A percentile compares a stretch with the other conserved stretches of the same genome.
phyloP scores from a whole-genome alignment of 2,113 vertebrate species.

The Catharus minimus region DNA sequence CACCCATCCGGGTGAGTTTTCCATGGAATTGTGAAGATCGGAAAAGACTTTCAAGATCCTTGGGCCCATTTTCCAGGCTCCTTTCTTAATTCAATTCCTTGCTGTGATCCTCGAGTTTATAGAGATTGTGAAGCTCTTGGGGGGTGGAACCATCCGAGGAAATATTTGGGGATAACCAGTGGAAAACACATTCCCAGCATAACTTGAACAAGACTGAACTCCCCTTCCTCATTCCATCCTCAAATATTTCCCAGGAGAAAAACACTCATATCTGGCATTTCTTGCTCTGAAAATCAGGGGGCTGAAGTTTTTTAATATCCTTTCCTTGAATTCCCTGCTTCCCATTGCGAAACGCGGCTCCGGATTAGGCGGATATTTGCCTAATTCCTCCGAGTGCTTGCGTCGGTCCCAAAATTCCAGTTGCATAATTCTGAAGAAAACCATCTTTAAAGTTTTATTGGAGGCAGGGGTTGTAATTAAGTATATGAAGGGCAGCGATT shows the following conservation, averaged over 20 bases:
- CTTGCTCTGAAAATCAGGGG: neutral
- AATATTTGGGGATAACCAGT: neutral
- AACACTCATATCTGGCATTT: fast-evolving
- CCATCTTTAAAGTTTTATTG: neutral
- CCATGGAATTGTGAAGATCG: neutral
- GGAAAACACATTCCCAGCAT: neutral
- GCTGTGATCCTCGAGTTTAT: fast-evolving
- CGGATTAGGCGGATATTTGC: neutral
- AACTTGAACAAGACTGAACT: neutral
- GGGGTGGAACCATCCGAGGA: neutral
- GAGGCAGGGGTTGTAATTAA: neutral
- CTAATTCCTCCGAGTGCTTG: neutral
- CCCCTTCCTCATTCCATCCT: neutral
- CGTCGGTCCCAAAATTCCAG: neutral
- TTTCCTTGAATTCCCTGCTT: neutral
- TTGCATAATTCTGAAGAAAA: neutral
- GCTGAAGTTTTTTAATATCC: neutral
- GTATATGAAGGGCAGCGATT: neutral
- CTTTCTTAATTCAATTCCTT: neutral
- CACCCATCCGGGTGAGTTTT: neutral
- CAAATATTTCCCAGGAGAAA: neutral
- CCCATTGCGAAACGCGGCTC: neutral
- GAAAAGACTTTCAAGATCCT: neutral
- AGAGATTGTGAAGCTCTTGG: fast-evolving
- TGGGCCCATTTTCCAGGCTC: neutral